Base-by-base conservation (phyloP, 2,888 invertebrate genomes). In the Coenonympha arcania region DNA sequence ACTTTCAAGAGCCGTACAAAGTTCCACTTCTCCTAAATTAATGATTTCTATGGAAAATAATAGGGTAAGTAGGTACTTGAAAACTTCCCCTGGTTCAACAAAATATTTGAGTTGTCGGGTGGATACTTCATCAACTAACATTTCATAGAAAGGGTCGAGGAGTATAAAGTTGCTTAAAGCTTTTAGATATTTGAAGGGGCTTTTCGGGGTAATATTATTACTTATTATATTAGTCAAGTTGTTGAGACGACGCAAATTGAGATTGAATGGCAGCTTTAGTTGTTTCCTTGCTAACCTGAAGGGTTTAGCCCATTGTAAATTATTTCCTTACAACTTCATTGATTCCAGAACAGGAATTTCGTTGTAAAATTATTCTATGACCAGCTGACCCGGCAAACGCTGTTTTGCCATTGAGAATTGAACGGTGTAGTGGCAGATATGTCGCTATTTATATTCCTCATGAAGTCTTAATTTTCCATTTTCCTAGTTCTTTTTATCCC, bases 41-140 rank as follows among this genome's bases (percentile, higher is more conserved):
- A 39, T 39, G 9, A 22, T 22, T 11, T 39, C 15, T 24, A 16
- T 2, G 15, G 15, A 39, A 39, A 39, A 4, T 24, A 44, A 44
- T 18, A 8, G 33, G 34, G 30, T 18, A 42, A 4, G 24, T 22
- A 22, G 4, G 13, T 20, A 20, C 43, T 40, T 47, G 33, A 43
- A 50, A 50, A 48, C 36, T 48, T 51, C 34, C 40, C 44, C 39
- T 52, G 31, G 48, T 34, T 50, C 19, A 36, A 34, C 43, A 34
- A 26, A 50, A 49, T 52, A 47, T 52, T 52, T 24, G 42, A 50
- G 44, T 46, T 55, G 50, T 43, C 20, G 24, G 4, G 34, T 18
- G 46, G 31, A 43, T 55, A 52, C 50, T 52, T 41, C 44, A 52
- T 46, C 33, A 55, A 41, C 49, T 52, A 37, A 41, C 40, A 50